These are phyloP conservation scores for Anarsia innoxiella DNA, from an alignment of 2,888 invertebrate species.

Conservation along the genomic window DNA sequence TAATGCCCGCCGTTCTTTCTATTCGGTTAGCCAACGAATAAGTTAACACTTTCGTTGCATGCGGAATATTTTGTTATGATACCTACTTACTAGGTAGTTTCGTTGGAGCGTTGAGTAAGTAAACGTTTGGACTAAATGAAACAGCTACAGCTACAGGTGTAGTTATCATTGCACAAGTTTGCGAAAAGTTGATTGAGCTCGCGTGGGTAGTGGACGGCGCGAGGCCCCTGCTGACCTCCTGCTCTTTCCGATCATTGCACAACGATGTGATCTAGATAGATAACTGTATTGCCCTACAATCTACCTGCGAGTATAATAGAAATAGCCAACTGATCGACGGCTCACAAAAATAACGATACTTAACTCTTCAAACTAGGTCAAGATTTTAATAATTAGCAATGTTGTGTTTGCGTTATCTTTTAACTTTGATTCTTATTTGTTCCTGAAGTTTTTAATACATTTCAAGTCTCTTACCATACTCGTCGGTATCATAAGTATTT, in stretches of 20 bases:
- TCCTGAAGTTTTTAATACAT: no score
- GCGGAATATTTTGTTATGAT: no score
- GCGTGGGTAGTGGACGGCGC: constrained; percentile 35
- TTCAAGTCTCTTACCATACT: no score
- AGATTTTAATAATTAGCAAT: constrained; percentile 57
- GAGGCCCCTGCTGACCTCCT: constrained; percentile 20
- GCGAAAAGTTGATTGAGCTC: constrained; percentile 36
- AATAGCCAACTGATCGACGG: constrained; percentile 3
- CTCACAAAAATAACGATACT: constrained; percentile 11
- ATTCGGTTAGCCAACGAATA: constrained; percentile 12
- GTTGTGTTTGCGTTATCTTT: constrained; percentile 10
- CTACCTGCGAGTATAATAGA: constrained; percentile 6
- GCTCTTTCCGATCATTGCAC: constrained; percentile 34
- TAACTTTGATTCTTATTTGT: no score
- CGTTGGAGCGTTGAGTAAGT: constrained; percentile 8
- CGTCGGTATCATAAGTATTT: no score
- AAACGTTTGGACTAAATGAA: constrained; percentile 28
- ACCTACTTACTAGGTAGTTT: no score
- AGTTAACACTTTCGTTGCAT: not conserved
- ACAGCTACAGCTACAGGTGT: constrained; percentile 40
- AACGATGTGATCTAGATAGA: constrained; percentile 21
- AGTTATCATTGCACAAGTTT: constrained; percentile 47
- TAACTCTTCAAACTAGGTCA: constrained; percentile 57
- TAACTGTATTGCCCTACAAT: constrained; percentile 9
- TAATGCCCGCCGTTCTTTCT: constrained; percentile 8